Percentiles rank a stretch among this genome's conserved stretches.
These are phyloP conservation scores for Marasmarcha lunaedactyla DNA, from an alignment of 2,888 invertebrate genomes.

Conservation along the genomic window DNA sequence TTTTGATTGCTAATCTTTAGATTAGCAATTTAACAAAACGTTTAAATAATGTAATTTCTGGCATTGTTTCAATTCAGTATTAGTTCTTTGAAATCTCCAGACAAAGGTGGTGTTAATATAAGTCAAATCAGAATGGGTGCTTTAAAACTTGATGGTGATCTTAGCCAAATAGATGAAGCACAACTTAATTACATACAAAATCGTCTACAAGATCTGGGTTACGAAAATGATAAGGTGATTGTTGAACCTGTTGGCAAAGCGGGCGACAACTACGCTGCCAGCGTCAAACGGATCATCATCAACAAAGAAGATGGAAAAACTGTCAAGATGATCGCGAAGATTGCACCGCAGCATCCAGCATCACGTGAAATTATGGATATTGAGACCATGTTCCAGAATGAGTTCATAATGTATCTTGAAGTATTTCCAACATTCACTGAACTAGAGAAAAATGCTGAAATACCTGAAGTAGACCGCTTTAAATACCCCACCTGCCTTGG, in stretches of 20 bases:
- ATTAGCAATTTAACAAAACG: too few relatives aligned
- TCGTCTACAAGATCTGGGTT: slow-evolving; percentile 24
- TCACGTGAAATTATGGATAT: slow-evolving; percentile 14
- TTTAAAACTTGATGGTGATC: slow-evolving; percentile 23
- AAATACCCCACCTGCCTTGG: slow-evolving; percentile 27
- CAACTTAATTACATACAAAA: slow-evolving; percentile 27
- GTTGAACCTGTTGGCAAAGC: slow-evolving; percentile 23
- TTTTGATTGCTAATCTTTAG: too few relatives aligned
- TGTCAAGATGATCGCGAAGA: slow-evolving; percentile 25
- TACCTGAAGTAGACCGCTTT: slow-evolving; percentile 21
- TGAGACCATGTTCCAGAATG: slow-evolving; percentile 21
- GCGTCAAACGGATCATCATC: slow-evolving; percentile 21
- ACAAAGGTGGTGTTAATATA: too few relatives aligned
- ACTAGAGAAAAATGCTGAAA: slow-evolving; percentile 17
- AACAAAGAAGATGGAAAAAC: slow-evolving; percentile 19
- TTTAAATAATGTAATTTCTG: too few relatives aligned
- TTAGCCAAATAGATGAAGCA: slow-evolving; percentile 17
- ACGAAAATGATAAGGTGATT: slow-evolving; percentile 19
- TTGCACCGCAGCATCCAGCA: slow-evolving; percentile 20
- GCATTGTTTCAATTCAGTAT: too few relatives aligned
- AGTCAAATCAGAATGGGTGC: slow-evolving; percentile 11
- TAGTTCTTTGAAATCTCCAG: too few relatives aligned
- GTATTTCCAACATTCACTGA: slow-evolving; percentile 24
- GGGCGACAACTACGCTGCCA: slow-evolving; percentile 27
- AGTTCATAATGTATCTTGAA: slow-evolving; percentile 24